Evolutionary conservation across 1,140 invertebrate species (phyloP).

Genomic region (Drosophila virilis): DNA sequence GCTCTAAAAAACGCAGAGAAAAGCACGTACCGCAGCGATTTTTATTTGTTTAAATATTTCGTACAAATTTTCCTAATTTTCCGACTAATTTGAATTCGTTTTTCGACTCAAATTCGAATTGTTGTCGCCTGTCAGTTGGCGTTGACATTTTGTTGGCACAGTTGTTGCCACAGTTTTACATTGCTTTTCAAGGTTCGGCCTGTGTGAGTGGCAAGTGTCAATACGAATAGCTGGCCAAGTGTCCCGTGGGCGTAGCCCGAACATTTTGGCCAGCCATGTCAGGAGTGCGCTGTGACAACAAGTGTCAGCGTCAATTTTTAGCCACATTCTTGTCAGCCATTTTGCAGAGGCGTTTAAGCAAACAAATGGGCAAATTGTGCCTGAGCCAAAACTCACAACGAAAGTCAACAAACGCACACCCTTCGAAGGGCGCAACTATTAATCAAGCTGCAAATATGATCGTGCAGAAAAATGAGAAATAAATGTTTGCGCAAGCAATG

Average conservation of each 20-base stretch:
- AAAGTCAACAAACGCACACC: conserved; percentile 71
- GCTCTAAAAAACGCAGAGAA: conserved; percentile 77
- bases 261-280: conserved; percentile 71
- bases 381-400: conserved; percentile 15
- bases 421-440: conserved; percentile 58
- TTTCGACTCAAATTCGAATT: conserved; percentile 38
- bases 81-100: conserved; percentile 58
- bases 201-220: conserved; percentile 77
- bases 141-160: conserved; percentile 69
- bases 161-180: conserved; percentile 71
- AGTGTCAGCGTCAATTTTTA: conserved; percentile 58
- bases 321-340: conserved; percentile 52
- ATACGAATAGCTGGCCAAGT: conserved; percentile 43
- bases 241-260: conserved; percentile 62
- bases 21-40: conserved; percentile 76
- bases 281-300: conserved; percentile 67
- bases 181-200: conserved; percentile 69
- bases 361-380: conserved; percentile 39
- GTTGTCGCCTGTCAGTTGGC: conserved; percentile 69
- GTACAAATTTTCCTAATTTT: conserved; percentile 54
- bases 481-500: conserved; percentile 62
- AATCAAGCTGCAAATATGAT: conserved; percentile 71
- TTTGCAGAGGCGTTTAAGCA: conserved; percentile 64
- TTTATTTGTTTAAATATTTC: conserved; percentile 82
- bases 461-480: conserved; percentile 67